Base-by-base conservation (phyloP, 2,797 vertebrate species). In the Premnoplex brunnescens region DNA sequence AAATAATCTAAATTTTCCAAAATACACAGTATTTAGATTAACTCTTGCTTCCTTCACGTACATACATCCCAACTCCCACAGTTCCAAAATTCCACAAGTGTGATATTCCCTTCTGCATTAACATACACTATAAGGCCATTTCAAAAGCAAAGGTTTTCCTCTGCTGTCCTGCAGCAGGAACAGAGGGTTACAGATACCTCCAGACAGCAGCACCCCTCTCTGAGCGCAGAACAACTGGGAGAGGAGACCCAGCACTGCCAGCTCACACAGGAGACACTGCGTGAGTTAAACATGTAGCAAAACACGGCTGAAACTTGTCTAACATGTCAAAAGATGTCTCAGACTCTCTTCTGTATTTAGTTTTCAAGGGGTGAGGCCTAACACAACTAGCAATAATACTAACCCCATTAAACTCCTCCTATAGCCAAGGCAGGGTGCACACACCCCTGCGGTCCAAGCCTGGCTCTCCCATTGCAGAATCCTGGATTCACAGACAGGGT, bases 341-440 rank as follows among this genome's bases (percentile, higher is more conserved):
- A 32, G 49, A 66, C 14, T 46, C 14, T 46, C 28, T 46, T 58
- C 73, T 27, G 7, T 4, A 10, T 22, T 8, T 58, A 12, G 24
- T 14, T 90, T 89, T 73, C 36, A 77, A 83, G 30, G 22, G 27
- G 43, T 32, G 37, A 75, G 36, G 51, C 14, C 54, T 58, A 48
- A 72, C 6, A 43, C 20, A 54, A 41, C 24, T n/a, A 62, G 68
- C 76, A 43, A 46, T 14, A 69, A 4, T 11, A 64, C 23, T 22
- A 67, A 78, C 44, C 12, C 37, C n/a, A 13, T 20, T 32, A 8
- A 19, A 36, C 24, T 37, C 56, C n/a, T 24, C 43, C 24, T 1
- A 11, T 0, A 63, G 34, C 12, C 30, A 73, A n/a, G 36, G 43
- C 39, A 83, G 41, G 1, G 0, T 1, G 18, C 49, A 30, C 44